Conservation (phyloP, 2,888 invertebrate genomes). For the Callyntrura guangdongensis region DNA sequence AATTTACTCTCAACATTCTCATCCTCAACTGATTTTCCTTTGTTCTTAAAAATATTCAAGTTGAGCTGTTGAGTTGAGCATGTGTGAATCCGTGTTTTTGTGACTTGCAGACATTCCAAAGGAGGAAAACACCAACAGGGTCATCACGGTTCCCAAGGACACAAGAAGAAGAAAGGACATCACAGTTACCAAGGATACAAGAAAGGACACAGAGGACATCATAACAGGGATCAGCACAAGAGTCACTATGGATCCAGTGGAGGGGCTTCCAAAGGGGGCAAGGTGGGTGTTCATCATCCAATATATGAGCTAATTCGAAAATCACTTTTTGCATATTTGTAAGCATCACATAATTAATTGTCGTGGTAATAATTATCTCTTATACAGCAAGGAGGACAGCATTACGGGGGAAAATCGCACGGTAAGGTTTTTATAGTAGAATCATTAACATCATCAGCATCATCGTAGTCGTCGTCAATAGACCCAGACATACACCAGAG, state of each 20-base stretch:
- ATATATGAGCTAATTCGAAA: background rate
- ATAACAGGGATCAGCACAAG: constrained; percentile 83
- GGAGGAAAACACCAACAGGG: constrained; percentile 82
- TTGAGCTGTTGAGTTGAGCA: background rate
- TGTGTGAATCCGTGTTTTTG: constrained; percentile 29
- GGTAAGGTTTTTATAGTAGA: constrained; percentile 65
- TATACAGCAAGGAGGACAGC: constrained; percentile 83
- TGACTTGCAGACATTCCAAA: constrained; percentile 72
- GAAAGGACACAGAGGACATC: constrained; percentile 83
- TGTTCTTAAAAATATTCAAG: background rate
- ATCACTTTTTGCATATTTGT: no score
- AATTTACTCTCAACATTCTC: background rate
- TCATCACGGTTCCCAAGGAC: constrained; percentile 81
- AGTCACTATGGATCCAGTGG: constrained; percentile 84
- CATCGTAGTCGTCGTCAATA: background rate
- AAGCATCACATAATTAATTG: background rate
- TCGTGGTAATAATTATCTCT: background rate
- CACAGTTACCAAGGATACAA: constrained; percentile 84
- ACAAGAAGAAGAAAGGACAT: constrained; percentile 82
- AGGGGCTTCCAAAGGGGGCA: constrained; percentile 83
- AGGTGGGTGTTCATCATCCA: constrained; percentile 74
- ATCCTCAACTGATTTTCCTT: background rate
- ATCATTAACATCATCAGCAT: constrained; percentile 7
- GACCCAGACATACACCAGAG: constrained; percentile 9
- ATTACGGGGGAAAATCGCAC: constrained; percentile 84